Evolutionary conservation across 2,113 vertebrate species (phyloP), one percentile per base, ranked within the genome.

Genomic region (Zingel zingel): DNA sequence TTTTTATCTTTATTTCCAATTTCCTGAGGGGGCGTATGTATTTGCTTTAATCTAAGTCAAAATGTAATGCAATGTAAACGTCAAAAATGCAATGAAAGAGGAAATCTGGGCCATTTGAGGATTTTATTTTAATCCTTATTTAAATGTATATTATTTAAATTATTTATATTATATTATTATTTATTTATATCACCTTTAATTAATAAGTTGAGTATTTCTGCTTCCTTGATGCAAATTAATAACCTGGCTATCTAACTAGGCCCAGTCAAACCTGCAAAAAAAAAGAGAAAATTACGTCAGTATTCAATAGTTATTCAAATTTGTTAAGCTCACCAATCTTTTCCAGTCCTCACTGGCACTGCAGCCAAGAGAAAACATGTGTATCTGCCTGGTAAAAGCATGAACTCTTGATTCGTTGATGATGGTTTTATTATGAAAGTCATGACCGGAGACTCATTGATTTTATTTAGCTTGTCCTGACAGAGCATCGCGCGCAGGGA

Each of bases 381-480:
- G 1, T 18, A 23, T 47, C n/a, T 47, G 13, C 4, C 39, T 6
- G 9, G 43, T 48, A 6, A 27, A 43, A 27, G 4, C 11, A 13
- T 47, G 11, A 9, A 21, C 9, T 33, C 10, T 19, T 15, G 43
- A 15, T 16, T 25, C 4, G 11, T 25, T 13, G 5, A 2, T 4
- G 10, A 1, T 12, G 4, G 10, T 54, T 84, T 90, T 87, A 84
- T 85, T 90, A 0, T 90, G 88, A 89, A 91, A 89, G 16, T 5
- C 1, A 0, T 0, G 2, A 45, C 39, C 48, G 88, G 91, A 92
- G 70, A 25, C 2, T 4, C 0, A 0, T 11, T 5, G 0, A 1
- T 76, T 21, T 0, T 0, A 7, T 25, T 16, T 0, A 1, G 4
- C 14, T 1, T 1, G 15, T 0, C 2, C 84, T 90, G 80, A 84